These are phyloP conservation scores for Cuculus canorus DNA, from an alignment of 2,797 vertebrate genomes.

Conservation along the genomic window DNA sequence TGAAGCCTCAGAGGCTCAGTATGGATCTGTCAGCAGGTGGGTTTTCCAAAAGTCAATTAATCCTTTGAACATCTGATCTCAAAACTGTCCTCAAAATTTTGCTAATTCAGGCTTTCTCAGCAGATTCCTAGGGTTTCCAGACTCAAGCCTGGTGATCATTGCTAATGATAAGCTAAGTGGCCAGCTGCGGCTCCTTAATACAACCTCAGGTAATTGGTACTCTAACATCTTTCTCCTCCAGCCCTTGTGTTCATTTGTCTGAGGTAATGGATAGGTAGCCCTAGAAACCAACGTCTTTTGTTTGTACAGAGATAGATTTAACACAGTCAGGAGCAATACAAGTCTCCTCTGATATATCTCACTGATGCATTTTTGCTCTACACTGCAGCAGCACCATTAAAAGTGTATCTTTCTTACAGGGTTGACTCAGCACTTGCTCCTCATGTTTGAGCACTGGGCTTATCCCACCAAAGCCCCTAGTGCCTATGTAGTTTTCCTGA, in stretches of 20 bases:
- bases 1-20: background rate
- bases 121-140: constrained; percentile 49
- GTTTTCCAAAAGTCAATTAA: constrained; percentile 8
- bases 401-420: background rate
- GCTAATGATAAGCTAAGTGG: constrained; percentile 51
- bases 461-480: background rate
- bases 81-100: background rate
- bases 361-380: background rate
- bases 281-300: constrained; percentile 1
- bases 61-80: constrained; percentile 22
- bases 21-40: background rate
- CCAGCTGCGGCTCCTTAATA: constrained; percentile 60
- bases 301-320: background rate
- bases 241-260: background rate
- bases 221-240: background rate
- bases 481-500: accelerated
- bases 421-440: background rate
- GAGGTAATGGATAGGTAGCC: constrained; percentile 5
- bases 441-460: background rate
- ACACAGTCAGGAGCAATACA: background rate
- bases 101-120: background rate
- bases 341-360: background rate
- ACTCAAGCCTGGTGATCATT: background rate
- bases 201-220: background rate
- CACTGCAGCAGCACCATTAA: background rate